A percentile compares a stretch with the other conserved stretches of the same genome.
Evolutionary conservation across 1,140 invertebrate genomes (phyloP).

Genomic region (Drosophila lowei): DNA sequence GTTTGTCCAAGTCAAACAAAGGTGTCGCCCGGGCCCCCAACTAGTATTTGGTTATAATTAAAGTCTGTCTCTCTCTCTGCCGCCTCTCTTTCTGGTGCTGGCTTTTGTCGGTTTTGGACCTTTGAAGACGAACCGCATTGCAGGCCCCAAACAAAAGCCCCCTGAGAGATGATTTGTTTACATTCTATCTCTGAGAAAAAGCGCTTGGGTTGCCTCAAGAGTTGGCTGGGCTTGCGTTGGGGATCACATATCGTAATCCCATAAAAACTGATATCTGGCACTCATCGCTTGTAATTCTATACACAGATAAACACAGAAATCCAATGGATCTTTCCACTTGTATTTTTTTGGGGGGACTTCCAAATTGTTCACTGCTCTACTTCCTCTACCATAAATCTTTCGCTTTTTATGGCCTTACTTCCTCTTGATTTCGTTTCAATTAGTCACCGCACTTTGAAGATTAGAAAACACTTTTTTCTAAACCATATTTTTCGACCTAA

Average conservation of each 20-base stretch:
- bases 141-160: conserved; percentile 11
- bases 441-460: conserved; percentile 43
- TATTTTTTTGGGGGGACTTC: conserved; percentile 23
- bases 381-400: conserved; percentile 36
- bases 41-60: conserved; percentile 74
- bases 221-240: neutral
- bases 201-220: conserved; percentile 17
- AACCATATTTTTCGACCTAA: conserved; percentile 22
- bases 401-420: conserved; percentile 24
- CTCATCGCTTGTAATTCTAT: conserved; percentile 36
- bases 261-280: conserved; percentile 24
- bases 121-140: conserved; percentile 33
- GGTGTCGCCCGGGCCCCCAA: conserved; percentile 45
- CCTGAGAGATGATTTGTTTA: conserved; percentile 37
- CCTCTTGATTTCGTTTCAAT: conserved; percentile 31
- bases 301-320: conserved; percentile 33
- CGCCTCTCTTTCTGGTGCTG: conserved; percentile 23
- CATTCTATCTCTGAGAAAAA: conserved; percentile 17
- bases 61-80: conserved; percentile 46
- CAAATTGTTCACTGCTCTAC: conserved; percentile 33
- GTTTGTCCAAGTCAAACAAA: conserved; percentile 48
- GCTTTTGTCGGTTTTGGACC: conserved; percentile 28
- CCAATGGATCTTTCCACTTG: conserved; percentile 22
- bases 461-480: conserved; percentile 30
- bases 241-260: neutral